Base-by-base conservation (phyloP, 2,888 invertebrate species). In the Nesidiocoris tenuis region DNA sequence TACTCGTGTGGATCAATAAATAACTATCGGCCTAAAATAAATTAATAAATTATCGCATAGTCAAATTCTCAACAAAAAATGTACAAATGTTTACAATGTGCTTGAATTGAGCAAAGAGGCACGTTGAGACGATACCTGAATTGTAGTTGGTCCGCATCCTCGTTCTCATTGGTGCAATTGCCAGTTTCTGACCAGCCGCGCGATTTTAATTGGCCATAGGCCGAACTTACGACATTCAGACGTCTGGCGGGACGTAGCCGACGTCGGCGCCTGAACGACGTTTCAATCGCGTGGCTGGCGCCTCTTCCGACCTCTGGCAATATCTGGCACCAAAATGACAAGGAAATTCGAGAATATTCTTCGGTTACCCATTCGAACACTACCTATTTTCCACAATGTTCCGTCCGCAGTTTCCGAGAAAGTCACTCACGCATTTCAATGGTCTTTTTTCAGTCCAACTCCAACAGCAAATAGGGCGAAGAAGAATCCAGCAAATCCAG, bases 401-500 rank as follows among this genome's bases (percentile, higher is more conserved):
- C n/a, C n/a, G n/a, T n/a, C n/a, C n/a, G n/a, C n/a, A n/a, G n/a
- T n/a, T n/a, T n/a, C n/a, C n/a, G n/a, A n/a, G n/a, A n/a, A n/a
- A 39, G 39, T 39, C 39, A 39, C 39, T 39, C 39, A 39, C 39
- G n/a, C 3, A 39, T 39, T 39, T 3, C 12, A 3, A 3, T 67
- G 78, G 61, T 80, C 79, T 72, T 79, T 80, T 76, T 79, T 79
- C 9, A 93, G 84, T 74, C 91, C 92, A 87, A 94, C 90, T 2
- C 91, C 91, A 0, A 93, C 92, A 68, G 93, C 91, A 81, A 94
- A 94, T 16, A 94, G 84, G 0, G 94, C 93, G 82, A 94, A 94
- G 86, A 94, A 94, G 85, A 94, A 94, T 79, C 94, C 94, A 19
- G 93, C 94, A 76, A 94, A 83, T 18, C 92, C 91, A 0, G 93